Conservation (phyloP, 64 coral and sea anemone genomes). For the Catalaphyllia jardinei region DNA sequence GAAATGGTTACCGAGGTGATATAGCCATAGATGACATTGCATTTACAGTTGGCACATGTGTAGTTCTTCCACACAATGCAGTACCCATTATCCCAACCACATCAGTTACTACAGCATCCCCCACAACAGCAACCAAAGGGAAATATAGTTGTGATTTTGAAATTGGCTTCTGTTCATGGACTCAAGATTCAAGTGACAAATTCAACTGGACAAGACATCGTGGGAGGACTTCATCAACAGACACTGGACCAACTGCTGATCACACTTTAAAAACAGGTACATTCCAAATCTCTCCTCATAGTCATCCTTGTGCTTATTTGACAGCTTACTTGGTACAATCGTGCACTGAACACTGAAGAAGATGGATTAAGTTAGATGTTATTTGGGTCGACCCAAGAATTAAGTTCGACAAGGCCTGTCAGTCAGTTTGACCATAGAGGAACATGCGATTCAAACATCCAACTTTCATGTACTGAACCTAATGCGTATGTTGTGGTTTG, state of each 20-base stretch:
- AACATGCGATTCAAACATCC: too few species aligned
- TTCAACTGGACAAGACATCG: conserved; percentile 82
- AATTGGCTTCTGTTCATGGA: conserved; percentile 68
- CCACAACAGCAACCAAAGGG: conserved; percentile 37
- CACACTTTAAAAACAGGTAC: conserved; percentile 59
- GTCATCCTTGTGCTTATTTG: neutral
- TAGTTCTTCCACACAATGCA: conserved; percentile 64
- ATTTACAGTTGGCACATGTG: conserved; percentile 70
- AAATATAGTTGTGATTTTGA: conserved; percentile 76
- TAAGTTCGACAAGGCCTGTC: too few species aligned
- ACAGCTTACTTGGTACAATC: neutral
- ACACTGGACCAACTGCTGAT: conserved; percentile 72
- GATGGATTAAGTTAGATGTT: too few species aligned
- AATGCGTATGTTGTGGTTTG: too few species aligned
- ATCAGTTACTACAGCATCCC: conserved; percentile 1
- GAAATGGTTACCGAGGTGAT: conserved; percentile 67
- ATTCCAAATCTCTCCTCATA: neutral
- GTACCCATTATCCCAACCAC: conserved; percentile 54
- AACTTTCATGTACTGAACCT: too few species aligned
- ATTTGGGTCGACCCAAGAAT: too few species aligned
- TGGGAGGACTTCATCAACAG: conserved; percentile 19
- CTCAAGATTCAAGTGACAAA: conserved; percentile 65
- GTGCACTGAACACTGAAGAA: neutral
- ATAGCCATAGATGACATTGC: conserved; percentile 88
- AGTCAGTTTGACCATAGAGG: too few species aligned